Base-by-base conservation (phyloP, 2,888 invertebrate genomes). In the Ophion slaviceki region DNA sequence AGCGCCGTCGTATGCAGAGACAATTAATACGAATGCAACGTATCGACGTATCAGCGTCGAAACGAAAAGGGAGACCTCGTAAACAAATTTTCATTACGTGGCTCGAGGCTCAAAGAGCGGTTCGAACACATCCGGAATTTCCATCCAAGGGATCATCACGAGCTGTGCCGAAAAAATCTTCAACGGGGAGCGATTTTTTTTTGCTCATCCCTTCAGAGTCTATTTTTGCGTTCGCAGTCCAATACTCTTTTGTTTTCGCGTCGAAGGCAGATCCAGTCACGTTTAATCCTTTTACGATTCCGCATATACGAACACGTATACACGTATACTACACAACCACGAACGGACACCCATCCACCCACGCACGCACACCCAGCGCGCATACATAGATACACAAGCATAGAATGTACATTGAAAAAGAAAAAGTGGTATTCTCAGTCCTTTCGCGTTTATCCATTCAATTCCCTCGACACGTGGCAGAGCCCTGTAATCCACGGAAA, bases 51-150 rank as follows among this genome's bases (percentile, higher is more conserved):
- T 14, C 6, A 40, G 74, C 57, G 74, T 68, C 62, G 7, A 45
- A 61, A 32, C 78, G 20, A 47, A 53, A 68, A 61, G 61, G 67
- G 45, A 68, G 36, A 40, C 28, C 79, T 77, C 62, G 79, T 45
- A 14, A 11, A 71, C 85, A 82, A 82, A 85, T 85, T 85, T 85
- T 85, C 82, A 85, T 85, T 85, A 76, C 66, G 24, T 11, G 66
- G 24, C 57, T 66, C 32, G 28, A 57, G 57, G 24, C 53, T 53
- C 67, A 77, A 57, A 67, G 57, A 67, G 57, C 36, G 28, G 32
- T 64, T 57, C 11, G 36, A 28, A 36, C 61, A 61, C 75, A 57
- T 78, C 64, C 59, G 57, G 82, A 66, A 71, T 75, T 79, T 75
- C 36, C 79, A 74, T 74, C 59, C 78, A 32, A 59, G 53, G 78